Conservation (phyloP, 2,888 invertebrate species). For the Ennomos quercinarius region DNA sequence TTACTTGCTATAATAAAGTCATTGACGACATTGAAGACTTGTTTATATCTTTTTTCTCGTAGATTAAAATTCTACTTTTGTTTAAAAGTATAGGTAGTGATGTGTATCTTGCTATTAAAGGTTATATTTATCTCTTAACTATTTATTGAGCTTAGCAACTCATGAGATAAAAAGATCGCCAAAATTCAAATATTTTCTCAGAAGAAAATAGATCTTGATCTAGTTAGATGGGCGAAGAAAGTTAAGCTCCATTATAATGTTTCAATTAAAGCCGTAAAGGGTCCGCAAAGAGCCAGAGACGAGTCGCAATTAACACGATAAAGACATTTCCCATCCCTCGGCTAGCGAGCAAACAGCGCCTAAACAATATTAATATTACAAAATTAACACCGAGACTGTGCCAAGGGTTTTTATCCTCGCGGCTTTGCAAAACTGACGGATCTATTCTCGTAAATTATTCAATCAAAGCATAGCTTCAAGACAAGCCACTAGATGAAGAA, state of each 20-base stretch:
- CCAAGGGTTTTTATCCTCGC: conserved; percentile 36
- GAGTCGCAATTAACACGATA: conserved; percentile 64
- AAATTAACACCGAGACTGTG: conserved; percentile 46
- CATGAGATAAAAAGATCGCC: background rate
- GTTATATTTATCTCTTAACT: no score
- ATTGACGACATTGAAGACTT: no score
- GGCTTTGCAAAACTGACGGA: conserved; percentile 44
- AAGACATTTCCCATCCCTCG: conserved; percentile 63
- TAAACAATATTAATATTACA: conserved; percentile 63
- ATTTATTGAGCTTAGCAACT: no score
- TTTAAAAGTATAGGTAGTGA: no score
- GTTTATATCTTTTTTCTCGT: no score
- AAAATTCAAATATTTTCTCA: conserved; percentile 10
- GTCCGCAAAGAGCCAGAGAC: conserved; percentile 49
- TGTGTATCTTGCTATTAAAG: no score
- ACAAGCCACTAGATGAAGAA: conserved; percentile 47
- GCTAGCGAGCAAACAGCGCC: conserved; percentile 60
- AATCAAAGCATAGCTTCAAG: conserved; percentile 52
- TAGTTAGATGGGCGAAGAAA: conserved; percentile 24
- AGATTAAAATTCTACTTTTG: no score
- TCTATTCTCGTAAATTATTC: conserved; percentile 58
- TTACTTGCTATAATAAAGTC: no score
- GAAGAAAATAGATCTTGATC: conserved; percentile 21
- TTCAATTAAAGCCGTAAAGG: conserved; percentile 58
- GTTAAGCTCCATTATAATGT: conserved; percentile 51